phyloP scores from a whole-genome alignment of 1,140 invertebrate genomes.

The Drosophila pseudoananassae region DNA sequence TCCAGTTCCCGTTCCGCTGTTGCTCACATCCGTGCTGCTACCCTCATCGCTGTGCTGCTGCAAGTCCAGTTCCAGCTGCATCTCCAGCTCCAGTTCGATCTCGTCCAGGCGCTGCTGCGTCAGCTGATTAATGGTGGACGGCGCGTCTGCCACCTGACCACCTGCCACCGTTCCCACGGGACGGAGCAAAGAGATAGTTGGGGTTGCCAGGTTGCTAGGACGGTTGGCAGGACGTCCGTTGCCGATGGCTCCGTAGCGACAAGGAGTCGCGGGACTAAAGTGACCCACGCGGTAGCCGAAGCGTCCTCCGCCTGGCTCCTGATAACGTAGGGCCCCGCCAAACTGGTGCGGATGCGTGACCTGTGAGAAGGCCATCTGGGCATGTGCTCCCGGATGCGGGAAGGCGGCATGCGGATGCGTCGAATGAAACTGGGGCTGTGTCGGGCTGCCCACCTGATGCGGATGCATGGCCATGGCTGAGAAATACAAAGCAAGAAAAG shows the following conservation, averaged over 20 bases:
- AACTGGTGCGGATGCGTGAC: neutral
- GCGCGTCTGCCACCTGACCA: neutral
- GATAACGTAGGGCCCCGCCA: neutral
- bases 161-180: neutral
- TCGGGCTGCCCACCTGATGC: conserved; percentile 5
- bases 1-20: neutral
- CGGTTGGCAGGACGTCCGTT: neutral
- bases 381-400: neutral
- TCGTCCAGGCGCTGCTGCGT: neutral
- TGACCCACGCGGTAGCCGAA: neutral
- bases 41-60: neutral
- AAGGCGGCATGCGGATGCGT: neutral
- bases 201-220: neutral
- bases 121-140: neutral
- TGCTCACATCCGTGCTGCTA: neutral
- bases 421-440: neutral
- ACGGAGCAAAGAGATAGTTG: neutral
- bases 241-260: conserved; percentile 13
- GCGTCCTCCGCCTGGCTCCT: neutral
- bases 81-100: conserved; percentile 1
- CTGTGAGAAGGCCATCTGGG: neutral
- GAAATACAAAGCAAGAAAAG: no score
- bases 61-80: neutral
- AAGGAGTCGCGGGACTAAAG: neutral
- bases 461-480: conserved; percentile 26